Base-by-base conservation (phyloP, 2,113 vertebrate species). In the Hydropotes inermis region DNA sequence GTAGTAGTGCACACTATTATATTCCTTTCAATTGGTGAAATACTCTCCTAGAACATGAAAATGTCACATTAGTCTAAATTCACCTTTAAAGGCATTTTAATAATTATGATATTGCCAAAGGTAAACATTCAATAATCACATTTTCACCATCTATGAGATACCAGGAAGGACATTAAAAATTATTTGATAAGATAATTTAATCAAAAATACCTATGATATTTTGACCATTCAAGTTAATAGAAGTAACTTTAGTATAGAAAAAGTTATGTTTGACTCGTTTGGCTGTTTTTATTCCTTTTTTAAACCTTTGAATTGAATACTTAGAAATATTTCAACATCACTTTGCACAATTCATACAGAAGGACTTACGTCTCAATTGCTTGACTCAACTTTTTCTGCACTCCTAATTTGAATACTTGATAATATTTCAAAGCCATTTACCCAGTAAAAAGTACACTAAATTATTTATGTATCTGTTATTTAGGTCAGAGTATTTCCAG, bases 391-490 rank as follows among this genome's bases (percentile, higher is more conserved):
- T 82, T 95, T 94, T 93, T 50, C 47, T 76, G 58, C 64, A 84
- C 5, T 64, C 76, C 25, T 58, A 17, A 76, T 70, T 55, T 89
- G 21, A 87, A 93, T 83, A 64, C 47, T 95, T 93, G 17, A 76
- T 89, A 96, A 89, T 93, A 78, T 96, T 97, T 96, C 25, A 74
- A 96, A 96, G 10, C 23, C 39, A 76, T 92, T 89, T 95, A 83
- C 4, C 33, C 82, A 79, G 27, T 30, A 70, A 61, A 95, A 74
- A 52, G 60, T 61, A 55, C 10, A 86, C 30, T 43, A 50, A 93
- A 43, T 78, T 89, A 70, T 64, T 93, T 61, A 93, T 83, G 86
- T 84, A 57, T 21, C 19, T 87, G 60, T 58, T 84, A 87, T 78
- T 67, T 67, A 89, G 27, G 28, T 67, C 39, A 50, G 61, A 94